Percentiles rank a stretch among this genome's conserved stretches.
phyloP scores from a whole-genome alignment of 2,888 invertebrate species.

The Teleiodes luculella region DNA sequence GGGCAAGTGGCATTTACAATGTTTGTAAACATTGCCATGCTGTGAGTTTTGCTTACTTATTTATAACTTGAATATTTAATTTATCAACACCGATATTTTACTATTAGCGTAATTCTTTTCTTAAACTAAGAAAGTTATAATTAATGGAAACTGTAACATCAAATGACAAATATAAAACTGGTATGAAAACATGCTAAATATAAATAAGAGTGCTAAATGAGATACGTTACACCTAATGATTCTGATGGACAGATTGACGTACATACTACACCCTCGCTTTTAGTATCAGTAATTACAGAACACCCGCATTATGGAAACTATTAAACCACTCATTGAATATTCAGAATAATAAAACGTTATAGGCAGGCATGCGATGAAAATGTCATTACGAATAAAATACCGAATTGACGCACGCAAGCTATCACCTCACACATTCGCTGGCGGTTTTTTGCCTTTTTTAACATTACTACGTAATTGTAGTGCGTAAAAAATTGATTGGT shows the following conservation, averaged over 20 bases:
- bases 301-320: slow-evolving; percentile 61
- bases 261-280: slow-evolving; percentile 43
- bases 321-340: slow-evolving; percentile 57
- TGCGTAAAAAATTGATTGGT: slow-evolving; percentile 36
- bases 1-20: slow-evolving; percentile 47
- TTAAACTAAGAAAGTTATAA: not conserved
- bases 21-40: slow-evolving; percentile 30
- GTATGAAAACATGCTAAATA: slow-evolving; percentile 30
- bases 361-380: slow-evolving; percentile 55
- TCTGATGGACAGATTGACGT: slow-evolving; percentile 47
- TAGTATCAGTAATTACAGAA: slow-evolving; percentile 43
- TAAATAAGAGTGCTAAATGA: slow-evolving; percentile 47
- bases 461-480: slow-evolving; percentile 41
- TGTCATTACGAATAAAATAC: slow-evolving; percentile 61
- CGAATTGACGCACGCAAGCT: slow-evolving; percentile 62
- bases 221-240: slow-evolving; percentile 37
- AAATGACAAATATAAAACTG: too few species aligned
- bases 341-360: slow-evolving; percentile 64
- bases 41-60: too few species aligned
- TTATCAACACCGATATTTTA: not conserved
- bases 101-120: not conserved
- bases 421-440: slow-evolving; percentile 56
- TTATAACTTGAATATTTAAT: not conserved
- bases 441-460: slow-evolving; percentile 28
- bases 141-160: not conserved